Base-by-base conservation (phyloP, 2,888 invertebrate genomes). In the Dysmachus trigonus region DNA sequence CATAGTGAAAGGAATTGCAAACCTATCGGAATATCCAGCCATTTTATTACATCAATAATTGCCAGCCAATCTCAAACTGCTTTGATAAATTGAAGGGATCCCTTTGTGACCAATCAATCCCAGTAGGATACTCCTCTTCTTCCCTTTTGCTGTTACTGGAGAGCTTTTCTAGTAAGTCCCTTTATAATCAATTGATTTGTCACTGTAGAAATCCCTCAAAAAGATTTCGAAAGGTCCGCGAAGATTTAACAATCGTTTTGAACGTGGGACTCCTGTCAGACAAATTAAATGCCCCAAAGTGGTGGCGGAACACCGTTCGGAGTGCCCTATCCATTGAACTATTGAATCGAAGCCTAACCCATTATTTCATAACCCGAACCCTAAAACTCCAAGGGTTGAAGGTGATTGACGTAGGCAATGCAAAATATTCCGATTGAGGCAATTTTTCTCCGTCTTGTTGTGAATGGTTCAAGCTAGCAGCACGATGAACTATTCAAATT, bases 101-200 rank as follows among this genome's bases (percentile, higher is more conserved):
- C 62, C 2, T 10, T 62, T 62, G 8, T 62, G 18, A 7, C 62
- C 62, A 62, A 62, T 2, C 62, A 62, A 62, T 2, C 62, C 27
- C 27, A 27, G 62, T 7, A 10, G 10, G 15, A 41, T 13, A 13
- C 22, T 10, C 0, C 62, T 22, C 62, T 62, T 22, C 8, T 7
- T 10, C 10, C 10, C 22, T 27, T 62, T 47, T 47, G 5, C 47
- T 15, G 47, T 47, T 62, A 22, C 62, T 62, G 22, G 27, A 10
- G 62, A 30, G n/a, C 41, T 30, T 77, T 77, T 77, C 22, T 51
- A n/a, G 35, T 15, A 77, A 41, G 47, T 77, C 47, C 33, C n/a
- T 73, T 33, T 73, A 27, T 38, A 77, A 77, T 77, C 77, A 77
- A 77, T 77, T 47, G 77, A 77, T 47, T 47, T 47, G 77, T 47